Conservation (phyloP, 2,888 invertebrate species). For the Hemicrepidius hirtus region DNA sequence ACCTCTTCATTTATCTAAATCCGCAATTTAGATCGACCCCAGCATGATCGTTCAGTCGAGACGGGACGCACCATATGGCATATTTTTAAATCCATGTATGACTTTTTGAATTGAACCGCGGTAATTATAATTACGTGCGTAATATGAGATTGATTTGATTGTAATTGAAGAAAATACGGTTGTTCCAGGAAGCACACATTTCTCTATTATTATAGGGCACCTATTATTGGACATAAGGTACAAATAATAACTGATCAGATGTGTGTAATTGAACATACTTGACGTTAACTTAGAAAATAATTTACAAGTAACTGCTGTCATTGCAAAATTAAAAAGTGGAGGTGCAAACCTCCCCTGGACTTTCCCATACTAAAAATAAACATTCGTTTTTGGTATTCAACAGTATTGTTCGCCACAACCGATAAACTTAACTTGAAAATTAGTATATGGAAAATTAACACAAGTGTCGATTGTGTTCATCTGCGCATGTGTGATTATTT, state of each 20-base stretch:
- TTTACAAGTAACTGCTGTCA: neutral
- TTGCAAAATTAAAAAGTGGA: too few species aligned
- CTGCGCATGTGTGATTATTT: too few species aligned
- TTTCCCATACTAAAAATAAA: too few species aligned
- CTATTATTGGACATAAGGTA: neutral
- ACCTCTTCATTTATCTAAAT: constrained; percentile 69
- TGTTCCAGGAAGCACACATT: constrained; percentile 6
- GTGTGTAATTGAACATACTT: too few species aligned
- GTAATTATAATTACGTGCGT: constrained; percentile 40
- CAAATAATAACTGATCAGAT: neutral
- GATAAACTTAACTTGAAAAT: too few species aligned
- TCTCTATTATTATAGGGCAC: constrained; percentile 3
- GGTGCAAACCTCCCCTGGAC: too few species aligned
- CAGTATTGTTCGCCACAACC: too few species aligned
- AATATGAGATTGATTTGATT: constrained; percentile 42
- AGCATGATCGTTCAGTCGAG: constrained; percentile 56
- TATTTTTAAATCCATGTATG: constrained; percentile 56
- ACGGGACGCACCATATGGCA: constrained; percentile 59
- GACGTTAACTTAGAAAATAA: too few species aligned
- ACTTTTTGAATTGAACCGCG: constrained; percentile 52
- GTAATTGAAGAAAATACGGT: constrained; percentile 39
- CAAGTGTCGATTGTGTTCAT: too few species aligned
- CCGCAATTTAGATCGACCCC: constrained; percentile 66
- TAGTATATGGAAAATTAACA: too few species aligned
- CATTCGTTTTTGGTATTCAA: too few species aligned